A percentile compares a stretch with the other conserved stretches of the same genome.
These are phyloP conservation scores for Phrynocephalus guinanensis DNA, from an alignment of 2,797 vertebrate species.

Conservation along the genomic window DNA sequence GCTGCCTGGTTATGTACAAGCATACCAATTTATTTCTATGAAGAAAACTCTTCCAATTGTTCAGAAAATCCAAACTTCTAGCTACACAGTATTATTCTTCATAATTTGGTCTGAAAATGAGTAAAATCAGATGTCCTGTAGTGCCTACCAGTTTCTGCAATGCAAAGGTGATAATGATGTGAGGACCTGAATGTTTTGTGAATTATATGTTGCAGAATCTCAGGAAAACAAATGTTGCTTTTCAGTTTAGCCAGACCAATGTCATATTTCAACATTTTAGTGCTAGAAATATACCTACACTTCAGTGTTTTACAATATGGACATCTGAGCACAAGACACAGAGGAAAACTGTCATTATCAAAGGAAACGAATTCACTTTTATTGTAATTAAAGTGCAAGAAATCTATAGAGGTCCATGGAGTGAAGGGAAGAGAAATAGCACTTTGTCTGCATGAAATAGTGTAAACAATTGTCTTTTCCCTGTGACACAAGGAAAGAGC, in stretches of 20 bases:
- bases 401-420: not conserved
- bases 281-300: not conserved
- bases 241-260: not conserved
- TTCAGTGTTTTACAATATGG: not conserved
- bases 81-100: not conserved
- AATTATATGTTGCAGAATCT: not conserved
- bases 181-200: not conserved
- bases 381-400: conserved; percentile 15
- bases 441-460: not conserved
- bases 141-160: not conserved
- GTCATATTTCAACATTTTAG: not conserved
- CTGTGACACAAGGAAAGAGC: not conserved
- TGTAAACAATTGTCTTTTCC: not conserved
- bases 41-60: not conserved
- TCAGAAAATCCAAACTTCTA: not conserved
- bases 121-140: not conserved
- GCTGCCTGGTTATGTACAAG: not conserved
- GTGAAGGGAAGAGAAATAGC: not conserved
- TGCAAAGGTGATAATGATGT: not conserved
- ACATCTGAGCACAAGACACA: not conserved
- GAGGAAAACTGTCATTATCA: not conserved
- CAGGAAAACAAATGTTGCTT: not conserved
- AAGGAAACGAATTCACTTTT: not conserved
- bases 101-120: not conserved
- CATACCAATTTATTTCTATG: not conserved